Evolutionary conservation across 2,797 vertebrate genomes (phyloP).

Genomic region (Pangasius mekongensis): DNA sequence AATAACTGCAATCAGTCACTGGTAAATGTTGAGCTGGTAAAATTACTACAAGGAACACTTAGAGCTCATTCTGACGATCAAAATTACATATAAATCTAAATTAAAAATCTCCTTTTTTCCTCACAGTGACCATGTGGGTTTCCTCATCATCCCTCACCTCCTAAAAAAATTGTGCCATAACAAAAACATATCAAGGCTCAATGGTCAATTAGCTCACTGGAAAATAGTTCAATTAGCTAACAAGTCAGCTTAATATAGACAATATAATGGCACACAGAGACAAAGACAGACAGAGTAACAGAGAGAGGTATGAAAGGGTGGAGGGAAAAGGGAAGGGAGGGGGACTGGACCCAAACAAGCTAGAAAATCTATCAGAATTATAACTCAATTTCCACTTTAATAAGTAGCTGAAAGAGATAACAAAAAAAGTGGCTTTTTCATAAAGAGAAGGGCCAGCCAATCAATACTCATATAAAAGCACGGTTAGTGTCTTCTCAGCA

Average conservation of each 20-base stretch:
- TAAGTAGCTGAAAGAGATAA: conserved; percentile 64
- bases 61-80: not conserved
- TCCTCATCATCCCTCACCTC: not conserved
- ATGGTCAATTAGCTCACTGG: conserved; percentile 6
- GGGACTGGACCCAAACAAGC: conserved; percentile 47
- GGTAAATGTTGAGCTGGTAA: not conserved
- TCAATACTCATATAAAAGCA: conserved; percentile 75
- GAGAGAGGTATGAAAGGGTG: not conserved
- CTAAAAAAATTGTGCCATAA: conserved; percentile 6
- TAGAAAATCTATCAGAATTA: conserved; percentile 64
- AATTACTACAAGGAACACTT: not conserved
- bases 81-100: not conserved
- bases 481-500: conserved; percentile 70
- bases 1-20: not conserved
- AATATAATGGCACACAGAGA: conserved; percentile 7
- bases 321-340: not conserved
- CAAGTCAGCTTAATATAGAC: not conserved
- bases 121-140: not conserved
- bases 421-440: conserved; percentile 62
- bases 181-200: not conserved
- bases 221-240: conserved; percentile 32
- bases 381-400: conserved; percentile 68
- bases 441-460: conserved; percentile 68
- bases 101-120: not conserved
- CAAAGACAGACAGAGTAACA: not conserved